Base-by-base conservation (phyloP, 2,888 invertebrate species). In the Linyphia triangularis region DNA sequence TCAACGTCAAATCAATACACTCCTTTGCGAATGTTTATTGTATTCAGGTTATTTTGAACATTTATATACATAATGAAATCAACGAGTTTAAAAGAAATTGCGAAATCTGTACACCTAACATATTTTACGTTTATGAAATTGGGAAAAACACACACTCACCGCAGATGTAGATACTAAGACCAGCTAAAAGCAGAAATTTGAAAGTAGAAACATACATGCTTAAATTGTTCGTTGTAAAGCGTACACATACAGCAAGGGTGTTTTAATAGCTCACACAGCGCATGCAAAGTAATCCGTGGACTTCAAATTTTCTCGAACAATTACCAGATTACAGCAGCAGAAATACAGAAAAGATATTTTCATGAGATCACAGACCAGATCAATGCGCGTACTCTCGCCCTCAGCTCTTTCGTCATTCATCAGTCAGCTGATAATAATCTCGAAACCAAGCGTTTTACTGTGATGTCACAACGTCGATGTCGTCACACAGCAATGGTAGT, bases 361-460 rank as follows among this genome's bases (percentile, higher is more conserved):
- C 63, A 22, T 26, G 67, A 67, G n/a, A 13, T 6, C n/a, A 26
- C 6, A 16, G 16, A 43, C 26, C 37, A 19, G 73, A 84, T 75
- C 75, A 84, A 75, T 72, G 75, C 59, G 65, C 51, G 51, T 84
- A 84, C 84, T 59, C 84, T 84, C 84, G 75, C 24, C 22, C 26
- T 22, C 30, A 26, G 9, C 40, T 30, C 22, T 26, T 9, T 7
- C 43, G 26, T 73, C 63, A n/a, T 40, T 1, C 22, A 69, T 19
- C 43, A 83, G 73, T 83, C 84, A 84, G 84, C 75, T 75, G 84
- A 84, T 57, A 51, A 33, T 63, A 77, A 37, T 77, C 75, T 77
- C 77, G 37, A 24, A 61, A 22, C 63, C 63, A 33, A 26, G 22
- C 9, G 2, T 6, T 28, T 43, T 1, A 51, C 51, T 2, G 0